These are phyloP conservation scores for Puntigrus tetrazona DNA, from an alignment of 2,113 vertebrate genomes.

Conservation along the genomic window DNA sequence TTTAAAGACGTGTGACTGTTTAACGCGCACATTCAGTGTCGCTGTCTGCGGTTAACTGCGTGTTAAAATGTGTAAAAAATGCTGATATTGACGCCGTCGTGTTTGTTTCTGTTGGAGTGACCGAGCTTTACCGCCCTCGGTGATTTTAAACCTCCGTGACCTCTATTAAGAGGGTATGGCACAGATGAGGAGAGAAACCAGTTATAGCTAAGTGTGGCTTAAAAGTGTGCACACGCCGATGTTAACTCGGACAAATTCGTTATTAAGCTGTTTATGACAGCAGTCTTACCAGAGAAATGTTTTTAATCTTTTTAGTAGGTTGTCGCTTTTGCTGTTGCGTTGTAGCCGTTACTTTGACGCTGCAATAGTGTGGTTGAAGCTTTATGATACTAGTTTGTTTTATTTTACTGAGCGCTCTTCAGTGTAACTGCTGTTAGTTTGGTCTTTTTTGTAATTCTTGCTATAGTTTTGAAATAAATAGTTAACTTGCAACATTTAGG, in stretches of 20 bases:
- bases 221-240: background rate
- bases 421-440: background rate
- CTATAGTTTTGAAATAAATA: background rate
- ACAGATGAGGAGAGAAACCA: background rate
- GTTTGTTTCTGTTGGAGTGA: slow-evolving; percentile 6
- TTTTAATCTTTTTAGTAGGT: background rate
- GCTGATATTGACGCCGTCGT: background rate
- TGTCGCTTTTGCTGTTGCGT: too few relatives aligned
- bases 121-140: background rate
- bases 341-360: background rate
- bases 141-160: slow-evolving; percentile 22
- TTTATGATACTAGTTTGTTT: background rate
- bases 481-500: background rate
- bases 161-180: background rate
- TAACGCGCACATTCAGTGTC: background rate
- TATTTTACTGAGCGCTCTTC: too few relatives aligned
- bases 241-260: background rate
- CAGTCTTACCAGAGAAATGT: background rate
- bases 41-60: background rate
- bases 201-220: background rate
- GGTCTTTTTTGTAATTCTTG: background rate
- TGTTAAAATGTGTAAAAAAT: background rate
- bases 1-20: background rate
- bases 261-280: background rate
- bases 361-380: background rate